Evolutionary conservation across 2,797 vertebrate species (phyloP).

Genomic region (Tokudaia tokunoshimensis): DNA sequence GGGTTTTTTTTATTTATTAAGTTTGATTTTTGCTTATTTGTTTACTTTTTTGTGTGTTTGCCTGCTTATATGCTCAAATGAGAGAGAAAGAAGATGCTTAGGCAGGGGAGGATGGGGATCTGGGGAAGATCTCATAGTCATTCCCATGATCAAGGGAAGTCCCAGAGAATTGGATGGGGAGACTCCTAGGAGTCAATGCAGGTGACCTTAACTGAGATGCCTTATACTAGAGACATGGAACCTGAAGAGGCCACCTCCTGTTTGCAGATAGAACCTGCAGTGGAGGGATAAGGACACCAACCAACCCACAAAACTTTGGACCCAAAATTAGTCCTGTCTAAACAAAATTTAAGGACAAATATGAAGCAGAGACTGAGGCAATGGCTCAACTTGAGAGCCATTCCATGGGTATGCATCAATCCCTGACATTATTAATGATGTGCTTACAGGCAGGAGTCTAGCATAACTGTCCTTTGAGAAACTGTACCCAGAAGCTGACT

Average conservation of each 20-base stretch:
- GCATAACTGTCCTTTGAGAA: not conserved
- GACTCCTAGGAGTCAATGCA: not conserved
- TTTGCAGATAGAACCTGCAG: not conserved
- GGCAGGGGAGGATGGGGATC: too few relatives aligned
- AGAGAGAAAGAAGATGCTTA: not conserved
- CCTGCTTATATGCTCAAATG: not conserved
- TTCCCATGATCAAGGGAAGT: not conserved
- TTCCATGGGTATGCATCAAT: not conserved
- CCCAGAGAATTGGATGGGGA: not conserved
- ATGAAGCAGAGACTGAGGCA: not conserved
- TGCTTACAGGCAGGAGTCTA: not conserved
- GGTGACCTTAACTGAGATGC: not conserved
- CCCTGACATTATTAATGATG: not conserved
- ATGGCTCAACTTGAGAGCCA: not conserved
- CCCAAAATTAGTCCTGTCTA: not conserved
- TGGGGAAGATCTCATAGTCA: not conserved
- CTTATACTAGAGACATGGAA: not conserved
- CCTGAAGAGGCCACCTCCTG: not conserved
- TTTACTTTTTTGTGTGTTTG: not conserved
- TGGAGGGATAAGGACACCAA: not conserved
- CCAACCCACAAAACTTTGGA: not conserved
- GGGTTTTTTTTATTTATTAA: not conserved
- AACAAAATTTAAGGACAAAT: not conserved
- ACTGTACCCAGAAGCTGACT: not conserved
- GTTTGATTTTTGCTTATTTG: not conserved